phyloP scores from a whole-genome alignment of 2,113 vertebrate genomes.

The Eleginops maclovinus region DNA sequence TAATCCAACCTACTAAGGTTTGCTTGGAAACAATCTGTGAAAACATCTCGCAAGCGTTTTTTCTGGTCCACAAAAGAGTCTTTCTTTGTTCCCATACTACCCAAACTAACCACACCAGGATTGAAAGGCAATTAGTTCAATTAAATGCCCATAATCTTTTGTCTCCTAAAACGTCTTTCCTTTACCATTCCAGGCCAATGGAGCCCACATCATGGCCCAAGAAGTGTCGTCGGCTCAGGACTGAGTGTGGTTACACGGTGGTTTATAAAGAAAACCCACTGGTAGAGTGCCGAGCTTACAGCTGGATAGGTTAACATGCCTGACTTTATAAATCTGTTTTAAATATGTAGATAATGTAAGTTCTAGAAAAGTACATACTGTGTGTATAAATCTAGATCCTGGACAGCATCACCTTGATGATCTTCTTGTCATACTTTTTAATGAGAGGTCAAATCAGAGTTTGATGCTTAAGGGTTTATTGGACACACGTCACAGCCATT shows the following conservation, averaged over 20 bases:
- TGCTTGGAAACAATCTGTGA: neutral
- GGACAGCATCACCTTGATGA: neutral
- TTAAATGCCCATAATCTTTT: neutral
- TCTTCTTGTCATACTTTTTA: neutral
- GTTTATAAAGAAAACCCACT: conserved; percentile 71
- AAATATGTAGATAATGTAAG: conserved; percentile 4
- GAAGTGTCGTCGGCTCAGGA: conserved; percentile 64
- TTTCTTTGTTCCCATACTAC: no score
- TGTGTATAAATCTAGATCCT: neutral
- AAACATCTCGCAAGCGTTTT: no score
- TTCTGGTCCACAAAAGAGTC: no score
- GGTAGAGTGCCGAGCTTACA: conserved; percentile 71
- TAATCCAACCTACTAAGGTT: neutral
- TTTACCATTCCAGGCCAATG: conserved; percentile 49
- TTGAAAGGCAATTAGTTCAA: no score
- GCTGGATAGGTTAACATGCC: conserved; percentile 75
- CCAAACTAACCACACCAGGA: no score
- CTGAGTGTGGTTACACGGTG: conserved; percentile 65
- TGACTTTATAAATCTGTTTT: neutral
- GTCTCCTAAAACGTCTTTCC: neutral
- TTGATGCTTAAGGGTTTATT: conserved; percentile 9
- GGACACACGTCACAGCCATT: neutral
- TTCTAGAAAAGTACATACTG: neutral
- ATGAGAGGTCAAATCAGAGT: conserved; percentile 22
- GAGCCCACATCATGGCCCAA: conserved; percentile 77